A percentile compares a stretch with the other conserved stretches of the same genome.
phyloP scores from a whole-genome alignment of 2,797 vertebrate genomes.

The Malacoctenus gilli region DNA sequence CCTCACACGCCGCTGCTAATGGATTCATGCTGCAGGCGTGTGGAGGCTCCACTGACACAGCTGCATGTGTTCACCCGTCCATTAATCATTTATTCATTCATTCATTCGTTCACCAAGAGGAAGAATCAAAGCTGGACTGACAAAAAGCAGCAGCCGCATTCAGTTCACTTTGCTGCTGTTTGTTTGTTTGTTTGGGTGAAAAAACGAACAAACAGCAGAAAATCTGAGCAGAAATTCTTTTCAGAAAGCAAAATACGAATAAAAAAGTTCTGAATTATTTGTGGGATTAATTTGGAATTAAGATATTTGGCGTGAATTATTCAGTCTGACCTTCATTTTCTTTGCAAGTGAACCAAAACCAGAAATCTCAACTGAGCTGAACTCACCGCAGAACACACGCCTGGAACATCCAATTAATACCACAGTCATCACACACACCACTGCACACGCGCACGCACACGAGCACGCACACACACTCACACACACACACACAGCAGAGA shows the following conservation, averaged over 20 bases:
- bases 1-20: constrained; percentile 39
- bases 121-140: too few species aligned
- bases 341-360: constrained; percentile 52
- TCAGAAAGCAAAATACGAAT: too few species aligned
- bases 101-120: background rate
- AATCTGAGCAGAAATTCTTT: too few species aligned
- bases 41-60: constrained; percentile 17
- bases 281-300: constrained; percentile 9
- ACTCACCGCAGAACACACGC: constrained; percentile 34
- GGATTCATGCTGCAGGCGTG: constrained; percentile 30
- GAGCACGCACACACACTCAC: background rate
- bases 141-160: too few species aligned
- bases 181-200: too few species aligned
- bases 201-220: too few species aligned
- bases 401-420: constrained; percentile 48
- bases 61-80: background rate
- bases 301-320: constrained; percentile 43
- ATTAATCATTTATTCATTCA: background rate
- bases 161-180: background rate
- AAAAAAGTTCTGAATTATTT: background rate
- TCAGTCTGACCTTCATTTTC: constrained; percentile 54
- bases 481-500: constrained; percentile 24
- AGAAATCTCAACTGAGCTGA: constrained; percentile 43
- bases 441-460: constrained; percentile 18
- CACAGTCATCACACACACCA: constrained; percentile 51